Percentiles rank a stretch among this genome's conserved stretches.
These are phyloP conservation scores for Oxyscelio sp. DNA, from an alignment of 2,888 invertebrate genomes.

Conservation along the genomic window DNA sequence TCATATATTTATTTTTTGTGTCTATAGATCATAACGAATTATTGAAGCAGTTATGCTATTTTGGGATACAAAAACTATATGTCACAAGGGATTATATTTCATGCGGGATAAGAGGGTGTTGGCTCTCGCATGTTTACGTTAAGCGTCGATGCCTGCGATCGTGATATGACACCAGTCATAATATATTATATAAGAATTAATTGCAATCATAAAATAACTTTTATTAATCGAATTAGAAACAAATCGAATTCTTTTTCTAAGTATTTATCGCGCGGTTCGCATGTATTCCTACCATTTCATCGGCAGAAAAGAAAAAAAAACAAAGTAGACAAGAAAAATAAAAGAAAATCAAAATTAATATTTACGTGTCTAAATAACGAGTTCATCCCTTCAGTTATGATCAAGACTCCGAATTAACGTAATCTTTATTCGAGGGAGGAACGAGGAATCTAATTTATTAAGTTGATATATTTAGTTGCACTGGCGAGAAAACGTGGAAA, in stretches of 20 bases:
- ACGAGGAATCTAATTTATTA: too few relatives aligned
- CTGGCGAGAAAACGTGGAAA: too few relatives aligned
- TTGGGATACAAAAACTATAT: constrained; percentile 22
- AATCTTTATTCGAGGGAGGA: too few relatives aligned
- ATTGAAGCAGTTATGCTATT: constrained; percentile 13
- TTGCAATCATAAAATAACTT: not conserved
- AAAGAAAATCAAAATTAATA: not conserved
- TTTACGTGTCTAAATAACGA: not conserved
- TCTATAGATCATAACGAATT: constrained; percentile 2
- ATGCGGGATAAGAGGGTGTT: constrained; percentile 8
- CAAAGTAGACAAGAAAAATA: not conserved
- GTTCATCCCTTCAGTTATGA: not conserved
- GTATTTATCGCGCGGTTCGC: too few relatives aligned
- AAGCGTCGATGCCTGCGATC: not conserved
- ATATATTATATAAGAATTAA: constrained; percentile 19
- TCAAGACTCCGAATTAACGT: too few relatives aligned
- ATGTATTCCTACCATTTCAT: not conserved
- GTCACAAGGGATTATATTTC: constrained; percentile 22
- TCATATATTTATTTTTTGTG: not conserved
- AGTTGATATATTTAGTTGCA: too few relatives aligned
- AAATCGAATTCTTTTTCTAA: constrained; percentile 8
- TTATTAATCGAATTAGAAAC: constrained; percentile 28
- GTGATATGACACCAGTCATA: not conserved
- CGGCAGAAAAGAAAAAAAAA: too few relatives aligned
- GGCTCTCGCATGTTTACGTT: constrained; percentile 18